These are phyloP conservation scores for Gobiocypris rarus DNA, from an alignment of 2,113 vertebrate species.

Conservation along the genomic window DNA sequence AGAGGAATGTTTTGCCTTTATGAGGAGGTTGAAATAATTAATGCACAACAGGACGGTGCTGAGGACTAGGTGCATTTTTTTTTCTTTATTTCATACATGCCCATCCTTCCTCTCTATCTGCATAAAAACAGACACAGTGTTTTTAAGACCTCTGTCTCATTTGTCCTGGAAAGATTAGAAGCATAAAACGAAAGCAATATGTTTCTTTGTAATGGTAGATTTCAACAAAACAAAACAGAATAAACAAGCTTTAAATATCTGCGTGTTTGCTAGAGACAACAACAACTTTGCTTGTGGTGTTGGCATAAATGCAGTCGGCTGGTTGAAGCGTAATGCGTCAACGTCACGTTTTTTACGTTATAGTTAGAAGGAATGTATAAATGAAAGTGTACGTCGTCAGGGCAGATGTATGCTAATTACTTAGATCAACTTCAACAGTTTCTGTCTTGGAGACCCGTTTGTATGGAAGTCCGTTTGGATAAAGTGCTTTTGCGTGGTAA, in stretches of 20 bases:
- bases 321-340: not conserved
- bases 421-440: not conserved
- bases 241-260: conserved; percentile 20
- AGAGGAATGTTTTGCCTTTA: conserved; percentile 29
- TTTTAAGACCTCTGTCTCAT: conserved; percentile 47
- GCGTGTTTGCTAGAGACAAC: not conserved
- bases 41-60: conserved; percentile 36
- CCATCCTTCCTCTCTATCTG: conserved; percentile 47
- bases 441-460: not conserved
- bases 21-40: conserved; percentile 47
- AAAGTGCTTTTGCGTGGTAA: not conserved
- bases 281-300: conserved; percentile 6
- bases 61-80: not conserved
- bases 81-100: conserved; percentile 3
- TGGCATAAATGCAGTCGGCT: not conserved
- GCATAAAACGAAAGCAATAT: conserved; percentile 36
- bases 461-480: not conserved
- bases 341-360: not conserved
- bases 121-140: conserved; percentile 32
- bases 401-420: not conserved
- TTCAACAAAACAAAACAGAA: conserved; percentile 24
- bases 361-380: not conserved
- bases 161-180: conserved; percentile 44
- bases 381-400: not conserved
- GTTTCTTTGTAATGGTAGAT: conserved; percentile 29